phyloP scores from a whole-genome alignment of 92 coral and sea anemone genomes.

The Zoanthus sansibaricus region DNA sequence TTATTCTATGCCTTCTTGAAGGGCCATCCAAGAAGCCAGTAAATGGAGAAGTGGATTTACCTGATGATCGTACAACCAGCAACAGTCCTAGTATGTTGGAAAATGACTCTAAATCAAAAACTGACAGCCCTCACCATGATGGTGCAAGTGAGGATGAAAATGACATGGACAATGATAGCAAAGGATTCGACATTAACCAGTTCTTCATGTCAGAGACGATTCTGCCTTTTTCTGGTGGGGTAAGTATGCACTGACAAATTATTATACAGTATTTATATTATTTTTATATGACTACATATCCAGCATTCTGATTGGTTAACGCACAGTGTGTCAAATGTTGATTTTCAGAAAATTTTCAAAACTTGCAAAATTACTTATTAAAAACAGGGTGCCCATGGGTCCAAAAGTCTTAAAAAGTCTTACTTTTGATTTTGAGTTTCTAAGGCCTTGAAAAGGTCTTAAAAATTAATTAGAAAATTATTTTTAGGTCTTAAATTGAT shows the following conservation, averaged over 20 bases:
- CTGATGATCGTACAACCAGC: conserved; percentile 34
- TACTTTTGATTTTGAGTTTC: no score
- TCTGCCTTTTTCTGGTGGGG: conserved; percentile 90
- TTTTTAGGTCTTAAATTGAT: no score
- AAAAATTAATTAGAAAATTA: no score
- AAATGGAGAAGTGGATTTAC: conserved; percentile 57
- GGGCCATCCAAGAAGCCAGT: conserved; percentile 37
- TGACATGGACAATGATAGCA: conserved; percentile 24
- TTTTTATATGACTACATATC: neutral
- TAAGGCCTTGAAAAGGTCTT: no score
- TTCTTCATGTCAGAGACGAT: conserved; percentile 90
- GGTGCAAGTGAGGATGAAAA: conserved; percentile 36
- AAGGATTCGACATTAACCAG: conserved; percentile 93
- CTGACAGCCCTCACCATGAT: conserved; percentile 6
- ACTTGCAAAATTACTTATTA: no score
- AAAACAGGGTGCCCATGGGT: no score
- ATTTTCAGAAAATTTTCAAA: no score
- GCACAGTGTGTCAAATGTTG: no score
- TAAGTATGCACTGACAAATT: conserved; percentile 41
- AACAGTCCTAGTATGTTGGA: conserved; percentile 43
- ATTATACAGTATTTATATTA: neutral
- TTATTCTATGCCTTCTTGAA: neutral
- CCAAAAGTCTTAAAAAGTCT: no score
- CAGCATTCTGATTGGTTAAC: no score
- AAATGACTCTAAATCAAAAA: neutral